Evolutionary conservation across 2,797 vertebrate species (phyloP).

Genomic region (Hemibagrus guttatus): DNA sequence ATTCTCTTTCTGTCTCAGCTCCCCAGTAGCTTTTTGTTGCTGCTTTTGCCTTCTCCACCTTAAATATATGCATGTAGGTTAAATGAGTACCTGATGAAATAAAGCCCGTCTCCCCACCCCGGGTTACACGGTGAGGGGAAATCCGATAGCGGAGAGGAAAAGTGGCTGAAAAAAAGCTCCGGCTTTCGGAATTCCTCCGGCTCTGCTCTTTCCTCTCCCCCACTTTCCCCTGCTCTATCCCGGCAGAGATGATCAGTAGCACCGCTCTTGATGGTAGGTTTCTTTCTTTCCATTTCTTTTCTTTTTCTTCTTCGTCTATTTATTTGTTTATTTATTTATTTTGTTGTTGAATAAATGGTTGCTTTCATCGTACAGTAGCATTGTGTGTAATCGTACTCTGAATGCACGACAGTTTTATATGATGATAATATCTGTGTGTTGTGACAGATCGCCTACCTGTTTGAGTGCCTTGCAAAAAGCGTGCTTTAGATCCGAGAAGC

Average conservation of each 20-base stretch:
- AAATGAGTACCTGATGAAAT: conserved; percentile 92
- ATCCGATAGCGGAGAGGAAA: conserved; percentile 92
- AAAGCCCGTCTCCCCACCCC: conserved; percentile 69
- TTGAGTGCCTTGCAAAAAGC: conserved; percentile 19
- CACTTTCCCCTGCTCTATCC: conserved; percentile 75
- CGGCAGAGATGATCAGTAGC: conserved; percentile 99
- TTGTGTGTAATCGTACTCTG: neutral
- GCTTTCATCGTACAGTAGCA: conserved; percentile 30
- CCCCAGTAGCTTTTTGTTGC: conserved; percentile 81
- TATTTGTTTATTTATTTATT: too few species aligned
- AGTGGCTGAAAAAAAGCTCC: conserved; percentile 85
- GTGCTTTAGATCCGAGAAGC: neutral
- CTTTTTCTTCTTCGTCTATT: conserved; percentile 27
- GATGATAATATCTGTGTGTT: conserved; percentile 46
- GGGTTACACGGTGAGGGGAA: conserved; percentile 89
- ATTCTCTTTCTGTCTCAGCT: conserved; percentile 60
- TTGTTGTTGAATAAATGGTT: too few species aligned
- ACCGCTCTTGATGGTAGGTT: conserved; percentile 99
- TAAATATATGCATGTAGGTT: conserved; percentile 90
- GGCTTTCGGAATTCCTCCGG: conserved; percentile 94
- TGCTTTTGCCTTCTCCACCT: conserved; percentile 74
- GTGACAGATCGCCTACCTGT: conserved; percentile 33
- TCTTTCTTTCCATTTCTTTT: conserved; percentile 66
- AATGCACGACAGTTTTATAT: conserved; percentile 55
- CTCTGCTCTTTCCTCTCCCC: conserved; percentile 87